Evolutionary conservation across 2,888 invertebrate species (phyloP).

Genomic region (Parascotia fuliginaria): DNA sequence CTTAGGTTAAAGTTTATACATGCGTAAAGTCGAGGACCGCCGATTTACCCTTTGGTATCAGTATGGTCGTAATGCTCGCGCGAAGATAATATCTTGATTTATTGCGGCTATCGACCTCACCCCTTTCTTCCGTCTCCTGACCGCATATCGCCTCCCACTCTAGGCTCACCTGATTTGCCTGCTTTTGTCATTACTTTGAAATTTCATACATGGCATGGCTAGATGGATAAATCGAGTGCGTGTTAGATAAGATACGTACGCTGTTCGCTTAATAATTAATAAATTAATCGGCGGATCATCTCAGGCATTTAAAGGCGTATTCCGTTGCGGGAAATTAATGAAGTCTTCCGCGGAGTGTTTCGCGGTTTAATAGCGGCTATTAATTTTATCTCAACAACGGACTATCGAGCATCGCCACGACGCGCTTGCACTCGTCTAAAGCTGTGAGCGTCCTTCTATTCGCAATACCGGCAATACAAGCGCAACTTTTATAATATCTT

Average conservation of each 20-base stretch:
- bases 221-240: constrained; percentile 38
- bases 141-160: constrained; percentile 32
- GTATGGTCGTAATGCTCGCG: constrained; percentile 69
- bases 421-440: constrained; percentile 27
- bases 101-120: constrained; percentile 73
- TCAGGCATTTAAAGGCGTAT: constrained; percentile 74
- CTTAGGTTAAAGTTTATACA: constrained; percentile 25
- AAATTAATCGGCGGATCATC: constrained; percentile 77
- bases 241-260: constrained; percentile 51
- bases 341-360: constrained; percentile 80
- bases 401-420: constrained; percentile 59
- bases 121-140: constrained; percentile 31
- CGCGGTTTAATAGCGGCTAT: constrained; percentile 80
- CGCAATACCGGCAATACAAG: constrained; percentile 52
- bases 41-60: constrained; percentile 74
- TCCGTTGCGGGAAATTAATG: constrained; percentile 79
- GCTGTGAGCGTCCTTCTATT: constrained; percentile 46
- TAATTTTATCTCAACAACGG: constrained; percentile 82
- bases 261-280: constrained; percentile 73
- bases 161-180: constrained; percentile 53
- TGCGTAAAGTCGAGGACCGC: constrained; percentile 49
- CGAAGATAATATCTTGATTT: constrained; percentile 83
- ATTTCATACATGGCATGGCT: constrained; percentile 18
- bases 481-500: constrained; percentile 47
- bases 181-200: constrained; percentile 33